A percentile compares a stretch with the other conserved stretches of the same genome.
Conservation (phyloP, 2,888 invertebrate genomes). For the Hydropsyche betteni region DNA sequence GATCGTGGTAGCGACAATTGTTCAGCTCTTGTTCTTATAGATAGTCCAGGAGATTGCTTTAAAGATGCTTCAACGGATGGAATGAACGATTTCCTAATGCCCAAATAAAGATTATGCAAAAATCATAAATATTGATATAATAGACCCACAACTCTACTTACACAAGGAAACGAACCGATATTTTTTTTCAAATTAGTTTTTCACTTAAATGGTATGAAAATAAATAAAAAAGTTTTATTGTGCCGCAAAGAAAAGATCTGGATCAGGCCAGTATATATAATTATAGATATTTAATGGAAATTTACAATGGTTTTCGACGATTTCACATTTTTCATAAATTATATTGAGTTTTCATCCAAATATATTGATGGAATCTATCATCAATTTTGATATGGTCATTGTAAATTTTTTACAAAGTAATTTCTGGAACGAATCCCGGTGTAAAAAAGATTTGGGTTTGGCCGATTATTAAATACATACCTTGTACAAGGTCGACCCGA, state of each 20-base stretch:
- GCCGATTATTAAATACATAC: slow-evolving; percentile 50
- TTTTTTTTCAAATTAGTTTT: no score
- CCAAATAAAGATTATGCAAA: background rate
- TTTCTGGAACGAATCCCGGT: background rate
- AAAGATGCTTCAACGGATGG: slow-evolving; percentile 59
- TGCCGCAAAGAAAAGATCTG: background rate
- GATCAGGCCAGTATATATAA: background rate
- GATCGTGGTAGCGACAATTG: slow-evolving; percentile 59
- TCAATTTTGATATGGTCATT: no score
- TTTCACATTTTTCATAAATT: no score
- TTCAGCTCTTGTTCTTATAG: slow-evolving; percentile 59
- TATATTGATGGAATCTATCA: no score
- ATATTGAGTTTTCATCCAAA: no score
- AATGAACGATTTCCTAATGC: slow-evolving; percentile 54
- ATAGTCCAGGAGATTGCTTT: slow-evolving; percentile 57
- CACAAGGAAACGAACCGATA: background rate
- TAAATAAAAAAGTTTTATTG: background rate
- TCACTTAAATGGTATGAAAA: no score
- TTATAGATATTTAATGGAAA: background rate
- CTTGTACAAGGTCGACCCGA: slow-evolving; percentile 58
- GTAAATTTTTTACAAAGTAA: background rate
- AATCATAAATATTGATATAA: no score
- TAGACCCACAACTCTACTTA: background rate
- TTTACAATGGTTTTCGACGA: no score
- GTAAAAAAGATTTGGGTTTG: background rate